Base-by-base conservation (phyloP, 2,113 vertebrate genomes). In the Eublepharis macularius region DNA sequence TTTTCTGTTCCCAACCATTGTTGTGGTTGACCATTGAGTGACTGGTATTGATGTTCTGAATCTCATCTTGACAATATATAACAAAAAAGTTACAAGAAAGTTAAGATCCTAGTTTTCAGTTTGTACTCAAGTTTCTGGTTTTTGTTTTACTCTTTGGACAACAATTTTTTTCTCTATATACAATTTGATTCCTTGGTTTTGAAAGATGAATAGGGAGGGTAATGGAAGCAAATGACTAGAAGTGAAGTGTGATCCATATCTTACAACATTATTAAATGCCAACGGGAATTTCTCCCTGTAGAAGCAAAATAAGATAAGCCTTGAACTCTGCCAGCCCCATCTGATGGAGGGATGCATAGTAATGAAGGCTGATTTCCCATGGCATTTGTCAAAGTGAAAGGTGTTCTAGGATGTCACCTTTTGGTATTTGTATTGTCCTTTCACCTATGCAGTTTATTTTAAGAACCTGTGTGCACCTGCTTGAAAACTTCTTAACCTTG, bases 331-430 rank as follows among this genome's bases (percentile, higher is more conserved):
- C 26, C 47, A 24, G 76, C 51, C 68, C 13, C 36, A 26, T 17
- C 54, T 74, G 68, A 85, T 80, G 69, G 63, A 49, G n/a, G 57
- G 63, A 73, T 49, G 51, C 77, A 86, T 80, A 80, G 13, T 74
- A 86, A 86, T 80, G 84, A 86, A 73, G n/a, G 21, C 69, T 80
- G 68, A 86, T 80, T 86, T 80, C 69, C 84, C 54, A 6, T 80
- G 84, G 69, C n/a, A 80, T 85, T 86, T 80, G 51, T 86, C 72
- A 80, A 80, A 69, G 69, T 80, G 84, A 86, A 86, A 80, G 77
- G 13, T 36, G 68, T 36, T 16, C 13, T 32, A 63, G 19, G 17
- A 60, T 12, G 6, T 65, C 65, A 26, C 54, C 32, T 65, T 78
- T 80, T 65, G 16, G 39, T 65, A 74, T 86, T 80, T 85, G 49